phyloP scores from a whole-genome alignment of 2,797 vertebrate species.

The Pangasius macronema region DNA sequence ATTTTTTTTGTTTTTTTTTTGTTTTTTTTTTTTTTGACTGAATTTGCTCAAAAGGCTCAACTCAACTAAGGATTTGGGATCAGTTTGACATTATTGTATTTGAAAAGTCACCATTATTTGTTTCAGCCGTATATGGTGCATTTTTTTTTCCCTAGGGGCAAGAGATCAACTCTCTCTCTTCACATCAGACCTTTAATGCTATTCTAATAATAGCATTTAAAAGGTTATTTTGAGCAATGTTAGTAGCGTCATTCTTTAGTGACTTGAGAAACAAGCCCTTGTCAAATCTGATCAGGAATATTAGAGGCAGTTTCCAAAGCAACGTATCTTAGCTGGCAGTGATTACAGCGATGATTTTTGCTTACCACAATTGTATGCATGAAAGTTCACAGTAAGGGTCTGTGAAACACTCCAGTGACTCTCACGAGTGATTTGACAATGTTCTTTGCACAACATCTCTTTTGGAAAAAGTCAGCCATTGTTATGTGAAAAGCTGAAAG shows the following conservation, averaged over 20 bases:
- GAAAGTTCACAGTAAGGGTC: neutral
- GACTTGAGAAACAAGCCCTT: neutral
- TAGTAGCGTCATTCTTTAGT: neutral
- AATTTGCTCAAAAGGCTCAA: neutral
- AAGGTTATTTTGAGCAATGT: conserved; percentile 17
- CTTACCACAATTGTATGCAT: neutral
- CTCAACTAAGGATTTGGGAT: neutral
- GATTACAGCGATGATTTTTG: conserved; percentile 22
- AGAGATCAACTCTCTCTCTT: conserved; percentile 8
- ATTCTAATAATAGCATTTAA: conserved; percentile 40
- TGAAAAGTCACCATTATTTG: conserved; percentile 1
- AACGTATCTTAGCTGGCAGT: conserved; percentile 15
- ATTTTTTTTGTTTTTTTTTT: no score
- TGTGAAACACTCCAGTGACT: conserved; percentile 2
- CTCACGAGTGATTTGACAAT: conserved; percentile 15
- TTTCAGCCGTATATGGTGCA: neutral
- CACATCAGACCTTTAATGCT: conserved; percentile 10
- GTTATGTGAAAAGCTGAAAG: conserved; percentile 16
- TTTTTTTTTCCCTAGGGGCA: conserved; percentile 32
- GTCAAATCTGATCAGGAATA: neutral
- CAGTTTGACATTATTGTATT: neutral
- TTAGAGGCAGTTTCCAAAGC: conserved; percentile 16
- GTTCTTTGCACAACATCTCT: conserved; percentile 8
- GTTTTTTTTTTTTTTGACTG: neutral
- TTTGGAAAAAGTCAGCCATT: conserved; percentile 10